A percentile compares a stretch with the other conserved stretches of the same genome.
Conservation (phyloP, 2,113 vertebrate genomes). For the Gymnarchus niloticus region DNA sequence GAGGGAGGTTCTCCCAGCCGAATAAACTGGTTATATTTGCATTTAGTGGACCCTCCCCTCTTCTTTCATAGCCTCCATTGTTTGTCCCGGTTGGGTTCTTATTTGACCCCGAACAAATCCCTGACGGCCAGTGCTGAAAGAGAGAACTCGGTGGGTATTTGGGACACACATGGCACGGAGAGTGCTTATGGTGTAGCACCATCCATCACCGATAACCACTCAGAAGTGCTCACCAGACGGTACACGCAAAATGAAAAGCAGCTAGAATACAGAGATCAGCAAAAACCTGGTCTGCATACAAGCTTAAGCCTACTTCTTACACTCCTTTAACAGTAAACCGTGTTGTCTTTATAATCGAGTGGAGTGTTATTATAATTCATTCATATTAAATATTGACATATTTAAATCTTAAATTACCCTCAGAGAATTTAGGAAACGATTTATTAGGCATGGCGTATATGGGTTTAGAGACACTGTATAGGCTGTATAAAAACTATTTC, state of each 20-base stretch:
- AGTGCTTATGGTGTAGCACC: background rate
- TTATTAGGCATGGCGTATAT: no score
- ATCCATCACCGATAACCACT: background rate
- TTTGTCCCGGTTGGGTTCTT: conserved; percentile 60
- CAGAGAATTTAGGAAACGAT: no score
- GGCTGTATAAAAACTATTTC: no score
- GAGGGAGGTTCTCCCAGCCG: conserved; percentile 49
- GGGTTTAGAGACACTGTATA: no score
- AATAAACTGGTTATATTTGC: conserved; percentile 65
- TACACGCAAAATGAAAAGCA: no score
- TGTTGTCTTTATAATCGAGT: no score
- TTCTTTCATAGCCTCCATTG: conserved; percentile 64
- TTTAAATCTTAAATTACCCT: no score
- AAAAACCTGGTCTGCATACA: background rate
- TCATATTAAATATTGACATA: no score
- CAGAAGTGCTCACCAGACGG: background rate
- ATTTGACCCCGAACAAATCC: conserved; percentile 64
- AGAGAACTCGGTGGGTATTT: background rate
- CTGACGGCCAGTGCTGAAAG: conserved; percentile 47
- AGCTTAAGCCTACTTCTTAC: no score
- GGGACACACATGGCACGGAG: background rate
- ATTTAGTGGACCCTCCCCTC: conserved; percentile 66
- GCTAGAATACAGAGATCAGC: background rate
- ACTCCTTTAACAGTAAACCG: no score
- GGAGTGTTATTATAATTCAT: no score